Evolutionary conservation across 2,888 invertebrate genomes (phyloP).

Genomic region (Clanis bilineata): DNA sequence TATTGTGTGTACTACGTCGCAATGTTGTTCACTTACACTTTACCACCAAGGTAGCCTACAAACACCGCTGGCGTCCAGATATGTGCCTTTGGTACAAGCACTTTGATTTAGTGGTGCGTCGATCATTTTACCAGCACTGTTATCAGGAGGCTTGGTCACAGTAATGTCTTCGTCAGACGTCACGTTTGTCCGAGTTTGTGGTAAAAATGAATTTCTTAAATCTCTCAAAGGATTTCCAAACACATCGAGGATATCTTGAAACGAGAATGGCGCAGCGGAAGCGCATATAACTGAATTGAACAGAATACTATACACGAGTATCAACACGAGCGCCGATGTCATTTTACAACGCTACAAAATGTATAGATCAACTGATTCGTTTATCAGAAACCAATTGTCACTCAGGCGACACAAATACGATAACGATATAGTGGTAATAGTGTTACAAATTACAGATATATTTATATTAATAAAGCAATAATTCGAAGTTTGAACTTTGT

Average conservation of each 20-base stretch:
- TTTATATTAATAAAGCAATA: neutral
- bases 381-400: slow-evolving; percentile 49
- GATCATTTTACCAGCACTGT: slow-evolving; percentile 49
- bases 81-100: slow-evolving; percentile 41
- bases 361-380: slow-evolving; percentile 38
- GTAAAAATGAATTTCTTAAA: slow-evolving; percentile 37
- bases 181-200: neutral
- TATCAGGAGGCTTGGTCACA: slow-evolving; percentile 21
- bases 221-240: slow-evolving; percentile 68
- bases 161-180: slow-evolving; percentile 1
- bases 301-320: slow-evolving; percentile 57
- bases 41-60: slow-evolving; percentile 18
- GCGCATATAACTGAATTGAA: slow-evolving; percentile 49
- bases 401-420: slow-evolving; percentile 27
- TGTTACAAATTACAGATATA: slow-evolving; percentile 5
- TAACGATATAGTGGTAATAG: slow-evolving; percentile 7
- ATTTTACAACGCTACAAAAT: slow-evolving; percentile 61
- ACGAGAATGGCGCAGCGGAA: slow-evolving; percentile 44
- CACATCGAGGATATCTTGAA: slow-evolving; percentile 51
- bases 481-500: neutral
- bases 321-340: slow-evolving; percentile 58
- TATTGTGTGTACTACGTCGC: slow-evolving; percentile 43
- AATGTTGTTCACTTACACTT: neutral
- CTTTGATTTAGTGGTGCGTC: slow-evolving; percentile 57
- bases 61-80: slow-evolving; percentile 42